Percentiles rank a stretch among this genome's conserved stretches.
Conservation (phyloP, 1,140 invertebrate species). For the Caenorhabditis briggsae region DNA sequence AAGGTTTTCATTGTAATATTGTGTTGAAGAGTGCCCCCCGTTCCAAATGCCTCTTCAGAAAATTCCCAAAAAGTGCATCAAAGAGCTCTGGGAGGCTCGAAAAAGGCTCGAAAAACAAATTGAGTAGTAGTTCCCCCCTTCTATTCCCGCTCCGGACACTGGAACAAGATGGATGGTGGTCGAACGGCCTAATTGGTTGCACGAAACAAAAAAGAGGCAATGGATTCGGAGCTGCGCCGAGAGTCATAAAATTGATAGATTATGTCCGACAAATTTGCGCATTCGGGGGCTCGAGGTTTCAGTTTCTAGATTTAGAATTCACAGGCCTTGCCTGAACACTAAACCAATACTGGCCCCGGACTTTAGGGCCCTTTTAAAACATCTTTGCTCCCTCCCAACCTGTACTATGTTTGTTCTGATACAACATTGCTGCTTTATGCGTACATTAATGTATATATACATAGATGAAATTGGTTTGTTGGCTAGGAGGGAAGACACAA, state of each 20-base stretch:
- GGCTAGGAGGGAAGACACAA: background rate
- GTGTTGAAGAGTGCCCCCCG: background rate
- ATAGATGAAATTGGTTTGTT: conserved; percentile 30
- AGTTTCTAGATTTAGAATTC: too few species aligned
- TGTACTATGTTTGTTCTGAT: conserved; percentile 1
- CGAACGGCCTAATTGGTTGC: conserved; percentile 39
- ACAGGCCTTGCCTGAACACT: too few species aligned
- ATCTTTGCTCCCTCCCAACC: background rate
- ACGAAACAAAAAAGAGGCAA: conserved; percentile 38
- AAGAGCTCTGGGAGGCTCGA: background rate
- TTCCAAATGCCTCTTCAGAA: background rate
- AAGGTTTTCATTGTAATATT: conserved; percentile 35
- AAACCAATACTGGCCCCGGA: too few species aligned
- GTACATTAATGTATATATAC: conserved; percentile 22
- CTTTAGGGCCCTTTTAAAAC: background rate
- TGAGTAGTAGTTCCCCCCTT: background rate
- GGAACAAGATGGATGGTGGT: conserved; percentile 44
- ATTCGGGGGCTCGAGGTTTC: background rate
- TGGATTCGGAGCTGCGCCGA: conserved; percentile 1
- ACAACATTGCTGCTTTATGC: conserved; percentile 36
- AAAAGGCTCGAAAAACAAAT: conserved; percentile 3
- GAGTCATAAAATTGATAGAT: conserved; percentile 55
- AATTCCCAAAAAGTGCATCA: background rate
- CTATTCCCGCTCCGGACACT: conserved; percentile 22
- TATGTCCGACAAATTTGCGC: conserved; percentile 34